Conservation (phyloP, 2,797 vertebrate genomes). For the Melanotaenia maccullochi region DNA sequence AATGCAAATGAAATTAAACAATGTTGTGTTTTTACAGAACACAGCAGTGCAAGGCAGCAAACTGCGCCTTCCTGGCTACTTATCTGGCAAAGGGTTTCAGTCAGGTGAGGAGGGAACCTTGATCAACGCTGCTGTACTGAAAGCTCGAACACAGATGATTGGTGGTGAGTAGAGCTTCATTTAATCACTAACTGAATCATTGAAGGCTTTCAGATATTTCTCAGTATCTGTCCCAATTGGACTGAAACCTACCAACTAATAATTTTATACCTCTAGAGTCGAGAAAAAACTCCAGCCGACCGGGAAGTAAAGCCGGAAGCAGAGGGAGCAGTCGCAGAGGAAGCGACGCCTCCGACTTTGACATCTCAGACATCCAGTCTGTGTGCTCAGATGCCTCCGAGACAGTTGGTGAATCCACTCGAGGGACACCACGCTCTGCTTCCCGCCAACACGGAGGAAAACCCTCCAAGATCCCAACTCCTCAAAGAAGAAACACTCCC, state of each 20-base stretch:
- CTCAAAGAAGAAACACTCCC: constrained; percentile 89
- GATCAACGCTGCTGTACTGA: constrained; percentile 90
- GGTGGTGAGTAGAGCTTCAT: constrained; percentile 76
- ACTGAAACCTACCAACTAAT: not conserved
- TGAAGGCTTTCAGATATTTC: not conserved
- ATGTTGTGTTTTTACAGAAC: constrained; percentile 76
- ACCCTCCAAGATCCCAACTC: constrained; percentile 97
- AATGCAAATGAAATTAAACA: not conserved
- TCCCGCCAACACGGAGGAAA: constrained; percentile 88
- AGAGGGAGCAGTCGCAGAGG: constrained; percentile 95
- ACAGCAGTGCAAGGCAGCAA: constrained; percentile 96
- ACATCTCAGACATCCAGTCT: constrained; percentile 99
- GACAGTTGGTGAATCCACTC: constrained; percentile 84
- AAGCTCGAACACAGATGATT: constrained; percentile 89
- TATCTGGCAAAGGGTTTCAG: constrained; percentile 98
- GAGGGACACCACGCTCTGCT: constrained; percentile 85
- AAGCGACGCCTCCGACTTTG: constrained; percentile 97
- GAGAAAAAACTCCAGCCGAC: constrained; percentile 88
- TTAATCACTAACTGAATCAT: not conserved
- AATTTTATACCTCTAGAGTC: constrained; percentile 77
- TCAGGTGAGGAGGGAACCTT: constrained; percentile 92
- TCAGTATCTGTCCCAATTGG: not conserved
- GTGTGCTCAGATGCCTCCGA: constrained; percentile 94
- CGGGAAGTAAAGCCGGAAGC: constrained; percentile 96
- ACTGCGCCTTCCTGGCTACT: constrained; percentile 93